Evolutionary conservation across 2,888 invertebrate species (phyloP).

Genomic region (Caenorhabditis sp.): DNA sequence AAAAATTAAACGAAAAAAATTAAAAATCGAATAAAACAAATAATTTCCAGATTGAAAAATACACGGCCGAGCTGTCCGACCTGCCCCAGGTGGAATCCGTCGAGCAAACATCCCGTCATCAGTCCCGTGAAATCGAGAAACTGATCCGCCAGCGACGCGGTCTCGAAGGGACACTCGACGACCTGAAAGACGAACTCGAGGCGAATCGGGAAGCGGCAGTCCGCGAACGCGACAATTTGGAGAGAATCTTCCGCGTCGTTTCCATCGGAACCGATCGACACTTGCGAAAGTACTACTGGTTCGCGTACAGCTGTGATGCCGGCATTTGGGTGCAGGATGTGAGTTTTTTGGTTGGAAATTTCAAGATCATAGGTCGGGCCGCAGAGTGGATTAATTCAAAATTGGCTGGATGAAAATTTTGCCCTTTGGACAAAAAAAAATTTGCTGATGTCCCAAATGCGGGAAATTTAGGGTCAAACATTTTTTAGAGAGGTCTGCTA

Average conservation of each 20-base stretch:
- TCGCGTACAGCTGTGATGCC: conserved; percentile 63
- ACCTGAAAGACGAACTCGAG: conserved; percentile 33
- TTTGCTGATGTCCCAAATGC: no score
- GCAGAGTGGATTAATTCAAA: no score
- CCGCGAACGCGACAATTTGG: conserved; percentile 43
- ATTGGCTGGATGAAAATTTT: no score
- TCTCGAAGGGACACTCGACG: conserved; percentile 28
- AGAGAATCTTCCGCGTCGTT: conserved; percentile 40
- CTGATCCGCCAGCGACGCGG: conserved; percentile 6
- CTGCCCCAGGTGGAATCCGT: conserved; percentile 24
- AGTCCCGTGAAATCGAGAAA: conserved; percentile 21
- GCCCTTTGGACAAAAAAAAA: no score
- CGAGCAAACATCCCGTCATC: conserved; percentile 33
- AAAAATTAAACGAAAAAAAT: conserved; percentile 21
- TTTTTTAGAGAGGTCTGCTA: no score
- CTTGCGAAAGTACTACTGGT: conserved; percentile 70
- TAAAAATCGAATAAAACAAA: no score
- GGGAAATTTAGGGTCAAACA: no score
- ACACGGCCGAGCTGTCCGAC: conserved; percentile 21
- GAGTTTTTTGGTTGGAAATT: conserved; percentile 21
- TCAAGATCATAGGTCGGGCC: no score
- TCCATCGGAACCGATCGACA: conserved; percentile 72
- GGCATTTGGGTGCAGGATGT: conserved; percentile 76
- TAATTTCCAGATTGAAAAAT: conserved; percentile 43
- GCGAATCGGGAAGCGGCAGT: conserved; percentile 37